These are phyloP conservation scores for Metridium senile DNA, from an alignment of 92 coral and sea anemone species.

Conservation along the genomic window DNA sequence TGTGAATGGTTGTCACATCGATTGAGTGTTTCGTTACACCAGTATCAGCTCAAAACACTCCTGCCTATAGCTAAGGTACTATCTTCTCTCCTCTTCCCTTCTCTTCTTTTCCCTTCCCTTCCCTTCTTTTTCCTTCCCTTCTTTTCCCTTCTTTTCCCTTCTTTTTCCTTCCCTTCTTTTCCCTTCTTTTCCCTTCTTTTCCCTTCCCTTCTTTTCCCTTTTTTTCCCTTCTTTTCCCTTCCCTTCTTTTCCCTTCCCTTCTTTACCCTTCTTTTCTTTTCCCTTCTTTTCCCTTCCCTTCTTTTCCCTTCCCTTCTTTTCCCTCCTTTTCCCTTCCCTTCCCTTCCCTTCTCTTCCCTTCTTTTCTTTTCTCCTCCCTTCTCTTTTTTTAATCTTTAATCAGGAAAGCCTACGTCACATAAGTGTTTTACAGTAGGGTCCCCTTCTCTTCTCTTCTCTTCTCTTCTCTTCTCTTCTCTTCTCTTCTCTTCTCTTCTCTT, in stretches of 20 bases:
- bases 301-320: neutral
- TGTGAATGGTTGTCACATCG: constrained; percentile 94
- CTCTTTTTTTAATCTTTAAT: no score
- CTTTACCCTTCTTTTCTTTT: neutral
- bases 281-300: neutral
- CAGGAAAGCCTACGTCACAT: no score
- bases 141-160: neutral
- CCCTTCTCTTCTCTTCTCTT: no score
- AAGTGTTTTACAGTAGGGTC: no score
- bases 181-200: neutral
- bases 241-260: neutral
- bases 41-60: constrained; percentile 88
- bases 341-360: neutral
- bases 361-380: neutral
- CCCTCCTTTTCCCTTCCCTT: neutral
- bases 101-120: neutral
- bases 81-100: neutral
- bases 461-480: neutral
- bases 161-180: neutral
- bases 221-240: neutral
- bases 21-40: constrained; percentile 86
- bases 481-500: neutral
- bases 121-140: neutral
- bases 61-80: constrained; percentile 87
- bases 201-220: neutral